Evolutionary conservation across 2,797 vertebrate genomes (phyloP), one percentile per base, ranked within the genome.

Genomic region (Sebastes flavidus): DNA sequence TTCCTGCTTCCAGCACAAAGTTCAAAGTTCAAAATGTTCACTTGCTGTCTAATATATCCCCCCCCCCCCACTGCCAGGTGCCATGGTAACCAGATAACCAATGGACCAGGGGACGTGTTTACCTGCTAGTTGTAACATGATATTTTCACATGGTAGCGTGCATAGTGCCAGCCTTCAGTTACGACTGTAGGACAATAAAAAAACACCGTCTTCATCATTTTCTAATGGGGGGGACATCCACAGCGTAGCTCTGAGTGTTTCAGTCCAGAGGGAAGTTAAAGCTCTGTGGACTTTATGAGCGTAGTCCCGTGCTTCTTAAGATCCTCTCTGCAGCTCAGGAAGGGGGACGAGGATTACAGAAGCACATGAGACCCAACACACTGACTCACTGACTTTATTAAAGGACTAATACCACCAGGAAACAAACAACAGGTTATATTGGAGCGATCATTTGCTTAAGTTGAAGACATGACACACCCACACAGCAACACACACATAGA

Each of bases 321-420:
- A 34, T 34, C 32, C 32, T 34, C 32, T 34, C 32, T 34, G 32
- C 32, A 34, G 32, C 32, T 34, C 32, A 34, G 32, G 32, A 34
- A 34, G 56, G 32, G 9, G 52, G 36, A 38, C 34, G 34, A 3
- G 79, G 79, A 84, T 85, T 87, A 87, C 24, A 59, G 55, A 56
- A 25, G 77, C 82, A 88, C 79, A 76, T 76, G 82, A 76, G 67
- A 70, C 70, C 3, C 25, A 32, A 25, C 65, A 29, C 54, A 16
- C 22, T 32, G 69, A 46, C 55, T 29, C 46, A 16, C 20, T 32
- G 69, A 46, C 55, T 29, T 36, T 14, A 55, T 16, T 36, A 73
- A 66, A 62, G 34, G 11, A 61, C 32, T 20, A 38, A 66, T 25
- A n/a, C 62, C 25, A 25, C 20, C 38, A 68, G 60, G 7, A 56